Evolutionary conservation across 2,113 vertebrate genomes (phyloP), one percentile per base, ranked within the genome.

Genomic region (Psittacula cyanocephala): DNA sequence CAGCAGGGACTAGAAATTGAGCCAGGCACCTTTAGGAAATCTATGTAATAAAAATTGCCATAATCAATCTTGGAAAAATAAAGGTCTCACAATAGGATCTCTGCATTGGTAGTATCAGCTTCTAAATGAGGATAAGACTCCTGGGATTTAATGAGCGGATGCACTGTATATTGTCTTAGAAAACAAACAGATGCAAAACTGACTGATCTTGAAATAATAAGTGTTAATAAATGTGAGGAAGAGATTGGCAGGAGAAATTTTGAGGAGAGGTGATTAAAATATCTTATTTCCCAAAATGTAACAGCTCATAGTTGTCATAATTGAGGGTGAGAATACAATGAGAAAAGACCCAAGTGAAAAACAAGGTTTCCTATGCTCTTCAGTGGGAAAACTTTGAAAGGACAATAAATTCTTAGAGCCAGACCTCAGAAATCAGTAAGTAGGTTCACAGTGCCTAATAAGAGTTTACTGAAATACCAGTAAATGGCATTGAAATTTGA

Each of bases 51-150:
- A 96, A 93, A 93, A 74, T 57, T 75, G 64, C 24, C 22, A 13
- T 74, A 93, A 82, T 93, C 17, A 85, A 44, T 83, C 75, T 84
- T 94, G 49, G 28, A 93, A 91, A 95, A 96, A 89, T 52, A 70
- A 82, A 89, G 37, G 37, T 52, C 70, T 91, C 19, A 46, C 41
- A 79, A 67, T 23, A 77, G 24, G 44, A 72, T 81, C 47, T 84
- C 33, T 87, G 27, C n/a, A n/a, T 55, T 76, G 53, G 52, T 74
- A 77, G 25, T 9, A 17, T 74, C 44, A 85, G 67, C 59, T 89
- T 89, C 84, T 88, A 87, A 88, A 92, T 15, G 85, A 67, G 23
- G 17, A 57, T 59, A 31, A 62, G 70, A 69, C 60, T 89, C n/a
- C 49, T 46, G 59, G 70, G 84, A 82, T 62, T 92, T 87, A 85